Evolutionary conservation across 2,113 vertebrate genomes (phyloP), one percentile per base, ranked within the genome.

Genomic region (Ploceus nigricollis): DNA sequence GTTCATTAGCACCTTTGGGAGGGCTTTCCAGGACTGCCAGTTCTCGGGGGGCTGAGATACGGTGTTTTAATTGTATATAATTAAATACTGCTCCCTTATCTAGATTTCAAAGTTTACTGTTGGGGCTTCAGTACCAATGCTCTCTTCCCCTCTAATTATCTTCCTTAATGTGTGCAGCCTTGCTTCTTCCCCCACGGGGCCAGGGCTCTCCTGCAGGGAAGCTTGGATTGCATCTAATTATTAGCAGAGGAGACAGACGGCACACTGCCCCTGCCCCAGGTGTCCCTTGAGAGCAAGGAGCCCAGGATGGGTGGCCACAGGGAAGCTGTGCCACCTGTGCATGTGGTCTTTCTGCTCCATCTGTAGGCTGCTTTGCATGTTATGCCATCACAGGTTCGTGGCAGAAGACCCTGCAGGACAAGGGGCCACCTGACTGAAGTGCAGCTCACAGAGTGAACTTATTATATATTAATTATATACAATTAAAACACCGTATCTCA

Each of bases 21-120:
- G 66, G 65, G 40, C 63, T 90, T 71, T 89, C 86, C 79, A 88
- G 85, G 58, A 60, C 58, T 28, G 37, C 58, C 63, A 54, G 69
- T 11, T 95, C 97, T 90, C 94, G 58, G 70, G 69, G 72, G 89
- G 19, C 50, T 78, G 58, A 90, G 83, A 80, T 40, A 90, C 22
- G 0, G 39, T 93, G 79, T 80, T 96, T 96, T 96, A 97, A 96
- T 96, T 96, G 90, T 75, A 89, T 72, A 73, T 96, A 96, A 97
- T 97, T 97, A 97, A 97, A 95, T 13, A 94, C 65, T 56, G 76
- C 51, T 97, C 57, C 92, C 93, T 91, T 93, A 94, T 69, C 95
- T 96, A 94, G 95, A 95, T 82, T 92, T 91, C 71, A 94, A 65
- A 91, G 75, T 95, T 96, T 94, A 93, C 93, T 96, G 92, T 77